Percentiles rank a stretch among this genome's conserved stretches.
These are phyloP conservation scores for Gephyroberyx darwinii DNA, from an alignment of 2,797 vertebrate genomes.

Conservation along the genomic window DNA sequence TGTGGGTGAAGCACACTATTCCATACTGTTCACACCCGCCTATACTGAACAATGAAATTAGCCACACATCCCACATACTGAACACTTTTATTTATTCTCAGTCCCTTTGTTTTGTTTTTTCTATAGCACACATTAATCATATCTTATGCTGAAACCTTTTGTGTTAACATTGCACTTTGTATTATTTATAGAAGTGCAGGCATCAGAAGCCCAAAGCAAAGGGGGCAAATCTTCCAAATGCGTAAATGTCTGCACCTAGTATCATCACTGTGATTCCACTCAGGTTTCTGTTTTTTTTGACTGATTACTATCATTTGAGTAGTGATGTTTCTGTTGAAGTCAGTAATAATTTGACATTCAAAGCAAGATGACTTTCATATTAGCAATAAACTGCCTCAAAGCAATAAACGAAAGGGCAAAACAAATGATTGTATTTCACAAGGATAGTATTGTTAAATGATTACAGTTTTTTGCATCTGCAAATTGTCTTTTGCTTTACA, in stretches of 20 bases:
- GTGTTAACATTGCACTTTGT: conserved; percentile 54
- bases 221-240: conserved; percentile 42
- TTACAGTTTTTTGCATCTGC: too few relatives aligned
- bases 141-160: conserved; percentile 42
- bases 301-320: background rate
- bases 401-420: background rate
- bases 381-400: background rate
- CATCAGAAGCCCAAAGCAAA: conserved; percentile 55
- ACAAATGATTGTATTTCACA: too few relatives aligned
- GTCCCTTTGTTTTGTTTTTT: background rate
- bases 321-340: background rate
- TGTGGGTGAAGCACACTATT: conserved; percentile 71
- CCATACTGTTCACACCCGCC: conserved; percentile 74
- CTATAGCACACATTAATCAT: conserved; percentile 51
- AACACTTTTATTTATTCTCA: conserved; percentile 29
- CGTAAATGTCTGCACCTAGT: conserved; percentile 44
- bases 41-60: conserved; percentile 73
- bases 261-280: conserved; percentile 49
- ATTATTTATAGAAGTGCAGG: conserved; percentile 72
- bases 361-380: background rate
- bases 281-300: conserved; percentile 1
- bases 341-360: background rate
- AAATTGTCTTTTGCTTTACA: background rate
- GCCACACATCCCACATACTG: conserved; percentile 76
- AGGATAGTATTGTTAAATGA: too few relatives aligned